phyloP scores from a whole-genome alignment of 2,113 vertebrate genomes.

The Apteryx mantelli region DNA sequence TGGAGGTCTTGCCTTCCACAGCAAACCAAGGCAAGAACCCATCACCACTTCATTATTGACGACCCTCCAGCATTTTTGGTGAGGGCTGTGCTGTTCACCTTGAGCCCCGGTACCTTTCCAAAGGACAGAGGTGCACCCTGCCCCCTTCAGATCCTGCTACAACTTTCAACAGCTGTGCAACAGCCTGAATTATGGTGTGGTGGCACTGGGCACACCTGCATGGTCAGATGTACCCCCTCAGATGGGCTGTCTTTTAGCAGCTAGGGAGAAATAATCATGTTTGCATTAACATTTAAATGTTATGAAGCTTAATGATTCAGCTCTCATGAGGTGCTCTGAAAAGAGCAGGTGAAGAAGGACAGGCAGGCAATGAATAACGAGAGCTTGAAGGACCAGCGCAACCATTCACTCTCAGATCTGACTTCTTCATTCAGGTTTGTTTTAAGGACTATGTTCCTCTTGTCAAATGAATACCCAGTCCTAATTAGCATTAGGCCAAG shows the following conservation, averaged over 20 bases:
- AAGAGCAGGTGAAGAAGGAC: background rate
- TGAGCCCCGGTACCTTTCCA: background rate
- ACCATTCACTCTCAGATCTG: background rate
- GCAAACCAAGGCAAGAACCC: background rate
- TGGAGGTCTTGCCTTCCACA: background rate
- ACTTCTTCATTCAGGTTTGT: background rate
- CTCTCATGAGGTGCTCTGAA: background rate
- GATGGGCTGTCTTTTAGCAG: background rate
- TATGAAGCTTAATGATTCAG: background rate
- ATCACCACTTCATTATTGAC: background rate
- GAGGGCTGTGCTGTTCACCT: background rate
- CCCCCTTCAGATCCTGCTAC: background rate
- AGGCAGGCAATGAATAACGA: background rate
- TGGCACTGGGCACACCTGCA: background rate
- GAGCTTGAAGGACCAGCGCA: background rate
- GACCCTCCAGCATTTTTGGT: background rate
- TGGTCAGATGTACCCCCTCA: background rate
- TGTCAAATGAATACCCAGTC: background rate
- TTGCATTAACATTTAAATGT: background rate
- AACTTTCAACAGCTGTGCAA: background rate
- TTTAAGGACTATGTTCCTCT: background rate
- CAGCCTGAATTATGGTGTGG: background rate
- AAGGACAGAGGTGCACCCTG: background rate
- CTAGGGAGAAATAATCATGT: background rate
- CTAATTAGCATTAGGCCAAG: background rate